Percentiles rank a stretch among this genome's conserved stretches.
These are phyloP conservation scores for Drosophila triauraria DNA, from an alignment of 1,140 invertebrate genomes.

Conservation along the genomic window DNA sequence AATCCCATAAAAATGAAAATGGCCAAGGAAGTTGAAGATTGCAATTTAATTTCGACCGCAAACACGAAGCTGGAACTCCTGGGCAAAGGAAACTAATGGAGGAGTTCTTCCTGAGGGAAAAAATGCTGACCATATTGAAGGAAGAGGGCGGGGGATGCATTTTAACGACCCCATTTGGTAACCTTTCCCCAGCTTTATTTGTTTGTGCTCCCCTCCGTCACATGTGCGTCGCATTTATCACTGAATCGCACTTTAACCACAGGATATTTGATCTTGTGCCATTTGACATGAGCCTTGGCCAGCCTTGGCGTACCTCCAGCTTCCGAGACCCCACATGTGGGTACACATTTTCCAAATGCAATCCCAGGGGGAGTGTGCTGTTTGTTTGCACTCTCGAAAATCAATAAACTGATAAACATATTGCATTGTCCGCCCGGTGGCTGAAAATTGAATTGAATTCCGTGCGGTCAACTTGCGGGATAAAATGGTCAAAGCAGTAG, in stretches of 20 bases:
- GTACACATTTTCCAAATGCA: slow-evolving; percentile 59
- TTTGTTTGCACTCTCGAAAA: slow-evolving; percentile 62
- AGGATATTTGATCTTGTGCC: slow-evolving; percentile 82
- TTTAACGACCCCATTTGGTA: slow-evolving; percentile 52
- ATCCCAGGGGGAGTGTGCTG: slow-evolving; percentile 13
- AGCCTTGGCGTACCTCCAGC: slow-evolving; percentile 15
- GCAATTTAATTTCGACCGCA: slow-evolving; percentile 82
- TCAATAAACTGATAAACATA: slow-evolving; percentile 81
- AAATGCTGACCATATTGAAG: slow-evolving; percentile 34
- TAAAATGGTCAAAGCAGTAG: slow-evolving; percentile 10
- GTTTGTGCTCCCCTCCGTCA: slow-evolving; percentile 16
- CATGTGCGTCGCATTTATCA: slow-evolving; percentile 79
- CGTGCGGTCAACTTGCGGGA: slow-evolving; percentile 26
- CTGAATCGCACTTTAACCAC: slow-evolving; percentile 80
- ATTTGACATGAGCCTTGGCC: slow-evolving; percentile 76
- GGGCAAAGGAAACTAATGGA: slow-evolving; percentile 53
- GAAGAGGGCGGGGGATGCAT: slow-evolving; percentile 24
- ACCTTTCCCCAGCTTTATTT: slow-evolving; percentile 46
- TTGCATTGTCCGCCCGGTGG: slow-evolving; percentile 56
- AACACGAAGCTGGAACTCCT: slow-evolving; percentile 47
- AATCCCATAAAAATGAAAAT: slow-evolving; percentile 79
- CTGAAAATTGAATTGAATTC: slow-evolving; percentile 56
- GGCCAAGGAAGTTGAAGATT: slow-evolving; percentile 74
- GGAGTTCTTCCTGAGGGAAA: slow-evolving; percentile 5
- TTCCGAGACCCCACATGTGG: slow-evolving; percentile 26